These are phyloP conservation scores for Phthorimaea operculella DNA, from an alignment of 1,140 invertebrate species.

Conservation along the genomic window DNA sequence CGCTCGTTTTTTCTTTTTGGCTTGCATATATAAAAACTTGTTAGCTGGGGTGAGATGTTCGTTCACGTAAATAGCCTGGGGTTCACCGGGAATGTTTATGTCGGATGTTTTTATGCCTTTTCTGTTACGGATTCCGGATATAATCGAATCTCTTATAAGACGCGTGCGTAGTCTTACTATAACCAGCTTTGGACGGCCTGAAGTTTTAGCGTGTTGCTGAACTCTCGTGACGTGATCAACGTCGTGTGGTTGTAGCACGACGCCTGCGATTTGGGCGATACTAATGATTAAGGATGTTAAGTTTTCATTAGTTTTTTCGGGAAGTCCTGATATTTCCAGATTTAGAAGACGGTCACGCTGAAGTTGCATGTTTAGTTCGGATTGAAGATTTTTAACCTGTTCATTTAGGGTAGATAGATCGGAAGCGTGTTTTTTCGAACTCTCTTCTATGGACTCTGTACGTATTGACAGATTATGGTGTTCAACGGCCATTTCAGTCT, in stretches of 20 bases:
- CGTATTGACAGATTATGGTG: no score
- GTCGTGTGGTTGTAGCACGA: background rate
- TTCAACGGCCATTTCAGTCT: no score
- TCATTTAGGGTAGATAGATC: no score
- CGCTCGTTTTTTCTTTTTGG: background rate
- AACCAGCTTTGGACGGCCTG: background rate
- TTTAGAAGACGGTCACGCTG: background rate
- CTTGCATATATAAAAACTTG: background rate
- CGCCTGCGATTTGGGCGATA: background rate
- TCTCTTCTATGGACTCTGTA: no score
- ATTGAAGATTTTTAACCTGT: no score
- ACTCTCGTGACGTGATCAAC: background rate
- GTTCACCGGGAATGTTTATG: background rate
- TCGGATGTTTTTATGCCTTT: background rate
- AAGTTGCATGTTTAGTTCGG: background rate
- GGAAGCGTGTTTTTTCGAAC: no score
- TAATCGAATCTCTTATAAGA: background rate
- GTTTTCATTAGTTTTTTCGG: background rate
- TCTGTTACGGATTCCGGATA: background rate
- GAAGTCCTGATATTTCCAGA: background rate
- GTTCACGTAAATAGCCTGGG: background rate
- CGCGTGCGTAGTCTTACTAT: background rate
- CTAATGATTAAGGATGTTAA: background rate
- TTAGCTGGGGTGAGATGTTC: slow-evolving; percentile 5
- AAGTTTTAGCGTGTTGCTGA: background rate